A percentile compares a stretch with the other conserved stretches of the same genome.
Evolutionary conservation across 2,797 vertebrate genomes (phyloP).

Genomic region (Notolepis coatsorum): DNA sequence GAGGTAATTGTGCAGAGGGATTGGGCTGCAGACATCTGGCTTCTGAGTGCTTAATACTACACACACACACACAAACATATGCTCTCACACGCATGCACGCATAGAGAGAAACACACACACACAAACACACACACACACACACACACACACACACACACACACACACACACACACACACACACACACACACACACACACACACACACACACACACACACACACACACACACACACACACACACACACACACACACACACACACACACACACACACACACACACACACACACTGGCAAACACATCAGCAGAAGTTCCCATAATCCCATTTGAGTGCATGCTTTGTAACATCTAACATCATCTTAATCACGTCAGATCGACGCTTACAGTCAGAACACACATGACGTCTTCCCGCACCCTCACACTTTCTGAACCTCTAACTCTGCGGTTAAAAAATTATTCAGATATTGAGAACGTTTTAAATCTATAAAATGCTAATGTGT

Average conservation of each 20-base stretch:
- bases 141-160: background rate
- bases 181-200: background rate
- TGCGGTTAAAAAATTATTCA: too few species aligned
- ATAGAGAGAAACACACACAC: constrained; percentile 53
- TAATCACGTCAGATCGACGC: too few species aligned
- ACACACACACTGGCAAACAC: constrained; percentile 3
- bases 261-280: background rate
- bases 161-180: background rate
- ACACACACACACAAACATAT: constrained; percentile 44
- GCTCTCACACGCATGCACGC: constrained; percentile 28
- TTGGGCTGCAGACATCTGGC: constrained; percentile 75
- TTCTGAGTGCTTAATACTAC: constrained; percentile 56
- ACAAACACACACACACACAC: background rate
- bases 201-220: background rate
- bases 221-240: background rate
- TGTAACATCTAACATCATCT: too few species aligned
- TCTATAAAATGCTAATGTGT: too few species aligned
- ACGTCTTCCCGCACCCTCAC: too few species aligned
- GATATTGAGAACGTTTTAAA: too few species aligned
- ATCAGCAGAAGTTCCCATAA: too few species aligned
- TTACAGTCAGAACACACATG: too few species aligned
- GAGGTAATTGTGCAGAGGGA: constrained; percentile 75
- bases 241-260: background rate
- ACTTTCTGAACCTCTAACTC: too few species aligned
- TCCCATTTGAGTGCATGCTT: too few species aligned